Evolutionary conservation across 2,888 invertebrate species (phyloP).

Genomic region (Pseudanteris insignis): DNA sequence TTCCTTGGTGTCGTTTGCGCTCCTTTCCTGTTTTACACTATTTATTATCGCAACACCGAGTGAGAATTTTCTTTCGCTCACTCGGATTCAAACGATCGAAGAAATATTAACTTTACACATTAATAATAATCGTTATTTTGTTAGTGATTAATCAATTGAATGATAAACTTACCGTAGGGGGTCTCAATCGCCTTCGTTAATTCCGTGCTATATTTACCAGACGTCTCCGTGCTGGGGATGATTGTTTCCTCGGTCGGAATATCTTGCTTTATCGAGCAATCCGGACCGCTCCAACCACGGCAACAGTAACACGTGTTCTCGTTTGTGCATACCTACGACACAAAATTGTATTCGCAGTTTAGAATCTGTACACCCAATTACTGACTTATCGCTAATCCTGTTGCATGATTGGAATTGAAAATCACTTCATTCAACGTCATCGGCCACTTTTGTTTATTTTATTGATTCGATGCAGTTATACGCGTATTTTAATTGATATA

Average conservation of each 20-base stretch:
- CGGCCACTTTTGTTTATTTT: too few species aligned
- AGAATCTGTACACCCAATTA: neutral
- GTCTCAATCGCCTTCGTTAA: conserved; percentile 89
- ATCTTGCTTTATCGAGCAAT: conserved; percentile 83
- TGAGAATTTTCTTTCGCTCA: neutral
- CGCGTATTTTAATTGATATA: too few species aligned
- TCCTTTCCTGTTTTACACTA: neutral
- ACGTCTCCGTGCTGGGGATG: conserved; percentile 71
- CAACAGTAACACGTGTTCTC: conserved; percentile 91
- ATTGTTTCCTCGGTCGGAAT: conserved; percentile 71
- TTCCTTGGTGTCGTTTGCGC: conserved; percentile 1
- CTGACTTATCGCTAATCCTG: neutral
- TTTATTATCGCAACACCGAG: neutral
- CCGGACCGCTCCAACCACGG: conserved; percentile 86
- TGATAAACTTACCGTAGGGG: conserved; percentile 94
- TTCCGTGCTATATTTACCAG: conserved; percentile 68
- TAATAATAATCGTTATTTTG: too few species aligned
- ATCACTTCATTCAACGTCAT: too few species aligned
- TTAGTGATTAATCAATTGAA: too few species aligned
- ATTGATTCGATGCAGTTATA: too few species aligned
- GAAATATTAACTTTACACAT: too few species aligned
- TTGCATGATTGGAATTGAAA: too few species aligned
- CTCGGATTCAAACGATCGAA: too few species aligned
- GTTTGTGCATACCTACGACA: conserved; percentile 87
- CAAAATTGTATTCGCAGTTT: conserved; percentile 1